Base-by-base conservation (phyloP, 2,888 invertebrate genomes). In the Petrophora chlorosata region DNA sequence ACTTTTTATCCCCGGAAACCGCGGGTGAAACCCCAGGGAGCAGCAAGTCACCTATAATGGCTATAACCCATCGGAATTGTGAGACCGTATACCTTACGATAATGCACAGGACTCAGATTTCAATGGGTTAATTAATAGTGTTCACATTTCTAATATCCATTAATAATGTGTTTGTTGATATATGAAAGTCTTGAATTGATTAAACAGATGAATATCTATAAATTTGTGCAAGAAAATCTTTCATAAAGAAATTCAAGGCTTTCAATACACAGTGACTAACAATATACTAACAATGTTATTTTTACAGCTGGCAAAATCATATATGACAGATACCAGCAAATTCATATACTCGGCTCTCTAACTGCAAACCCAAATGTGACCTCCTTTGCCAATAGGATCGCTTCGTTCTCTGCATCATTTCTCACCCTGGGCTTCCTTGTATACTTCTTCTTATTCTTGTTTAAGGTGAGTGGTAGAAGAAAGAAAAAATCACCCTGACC, bases 341-440 rank as follows among this genome's bases (percentile, higher is more conserved):
- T 93, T 54, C 76, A 88, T 73, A 79, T 88, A 61, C 70, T 90
- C 63, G 85, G 89, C 61, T 85, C 90, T 77, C 76, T 89, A 86
- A 87, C 88, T 76, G 70, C 79, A 56, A 86, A 89, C 63, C 89
- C 90, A 52, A 85, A 85, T 79, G 89, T 89, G 76, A 84, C 82
- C 49, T 84, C 79, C 51, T 83, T 79, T 66, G 82, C 87, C 54
- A 89, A 89, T 76, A 82, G 70, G 75, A 85, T 87, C 58, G 83
- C 90, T 76, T 81, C 85, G 61, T 75, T 81, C 65, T 86, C 85
- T 40, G 89, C 85, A 54, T 77, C 78, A 65, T 78, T 86, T 56
- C 67, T 88, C 63, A 82, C 76, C 54, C 52, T 95, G 88, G 94
- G 95, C 80, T 94, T 94, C 91, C 91, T 95, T 60, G 74, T 80